These are phyloP conservation scores for Zingel zingel DNA, from an alignment of 2,113 vertebrate species.

Conservation along the genomic window DNA sequence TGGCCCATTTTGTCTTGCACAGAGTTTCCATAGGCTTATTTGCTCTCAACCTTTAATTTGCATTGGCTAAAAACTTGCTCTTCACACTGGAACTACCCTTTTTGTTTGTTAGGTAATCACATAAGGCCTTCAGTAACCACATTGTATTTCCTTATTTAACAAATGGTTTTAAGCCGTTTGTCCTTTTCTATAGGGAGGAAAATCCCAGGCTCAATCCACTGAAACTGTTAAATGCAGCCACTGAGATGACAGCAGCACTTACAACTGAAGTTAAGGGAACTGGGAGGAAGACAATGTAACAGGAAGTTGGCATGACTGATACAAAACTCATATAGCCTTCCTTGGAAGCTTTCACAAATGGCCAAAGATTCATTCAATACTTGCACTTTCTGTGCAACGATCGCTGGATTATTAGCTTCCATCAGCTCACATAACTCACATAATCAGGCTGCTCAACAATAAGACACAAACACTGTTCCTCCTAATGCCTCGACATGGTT, in stretches of 20 bases:
- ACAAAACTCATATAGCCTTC: constrained; percentile 3
- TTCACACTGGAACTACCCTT: neutral
- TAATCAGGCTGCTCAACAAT: neutral
- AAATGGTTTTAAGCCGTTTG: neutral
- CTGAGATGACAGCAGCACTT: constrained; percentile 6
- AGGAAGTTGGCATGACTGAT: constrained; percentile 30
- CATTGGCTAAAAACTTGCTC: constrained; percentile 25
- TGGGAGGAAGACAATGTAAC: constrained; percentile 18
- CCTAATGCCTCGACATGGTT: constrained; percentile 22
- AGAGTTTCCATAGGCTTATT: constrained; percentile 13
- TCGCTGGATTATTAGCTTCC: neutral
- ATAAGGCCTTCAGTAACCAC: neutral
- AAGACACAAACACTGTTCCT: neutral
- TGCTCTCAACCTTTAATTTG: constrained; percentile 25
- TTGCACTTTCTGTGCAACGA: constrained; percentile 10
- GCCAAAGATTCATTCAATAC: neutral
- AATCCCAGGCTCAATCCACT: neutral
- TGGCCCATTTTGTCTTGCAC: constrained; percentile 19
- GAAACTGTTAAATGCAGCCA: constrained; percentile 46
- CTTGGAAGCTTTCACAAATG: neutral
- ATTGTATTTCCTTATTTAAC: neutral
- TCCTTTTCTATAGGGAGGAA: neutral
- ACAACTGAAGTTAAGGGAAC: constrained; percentile 25
- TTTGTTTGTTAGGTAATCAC: neutral
- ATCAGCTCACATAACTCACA: constrained; percentile 32